Base-by-base conservation (phyloP, 2,113 vertebrate genomes). In the Poeciliopsis occidentalis region DNA sequence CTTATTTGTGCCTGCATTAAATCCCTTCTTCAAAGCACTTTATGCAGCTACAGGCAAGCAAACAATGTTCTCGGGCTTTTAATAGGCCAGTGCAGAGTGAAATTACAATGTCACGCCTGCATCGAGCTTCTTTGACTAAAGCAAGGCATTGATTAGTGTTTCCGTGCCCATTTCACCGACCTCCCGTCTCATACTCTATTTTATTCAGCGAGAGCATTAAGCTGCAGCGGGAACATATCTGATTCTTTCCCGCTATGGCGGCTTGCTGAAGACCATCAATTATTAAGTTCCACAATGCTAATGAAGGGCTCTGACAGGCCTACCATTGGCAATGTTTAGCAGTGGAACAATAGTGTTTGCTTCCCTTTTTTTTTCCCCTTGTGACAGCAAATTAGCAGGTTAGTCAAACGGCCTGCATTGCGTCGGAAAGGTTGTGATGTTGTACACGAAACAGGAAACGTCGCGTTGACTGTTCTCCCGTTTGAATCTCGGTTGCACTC, bases 251-350 rank as follows among this genome's bases (percentile, higher is more conserved):
- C 82, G 78, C 7, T 4, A 37, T 6, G 5, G 22, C 22, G 5
- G 22, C 22, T 64, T 31, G 65, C 62, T 62, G 65, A 71, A 30
- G 57, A 66, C 60, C 79, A 81, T 90, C 83, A 85, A 85, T 88
- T 83, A 87, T 83, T 80, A 17, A 71, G 77, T 82, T 80, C 70
- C 76, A 60, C 81, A 81, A 84, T 76, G 70, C 54, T 75, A 85
- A 87, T 90, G 74, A 87, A 83, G 24, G 76, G 80, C 76, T 64
- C 67, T 60, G 87, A 80, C 76, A 88, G 80, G 68, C 67, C 66
- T 29, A 75, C 67, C 63, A 62, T 64, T 73, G 78, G 41, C 15
- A 0, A 27, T 81, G 85, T 77, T 70, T 32, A 84, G 29, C 39
- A 44, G 37, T 64, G 31, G 29, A 70, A 69, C 24, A 64, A 60